Conservation (phyloP, 2,113 vertebrate genomes). For the Phyllostomus hastatus region DNA sequence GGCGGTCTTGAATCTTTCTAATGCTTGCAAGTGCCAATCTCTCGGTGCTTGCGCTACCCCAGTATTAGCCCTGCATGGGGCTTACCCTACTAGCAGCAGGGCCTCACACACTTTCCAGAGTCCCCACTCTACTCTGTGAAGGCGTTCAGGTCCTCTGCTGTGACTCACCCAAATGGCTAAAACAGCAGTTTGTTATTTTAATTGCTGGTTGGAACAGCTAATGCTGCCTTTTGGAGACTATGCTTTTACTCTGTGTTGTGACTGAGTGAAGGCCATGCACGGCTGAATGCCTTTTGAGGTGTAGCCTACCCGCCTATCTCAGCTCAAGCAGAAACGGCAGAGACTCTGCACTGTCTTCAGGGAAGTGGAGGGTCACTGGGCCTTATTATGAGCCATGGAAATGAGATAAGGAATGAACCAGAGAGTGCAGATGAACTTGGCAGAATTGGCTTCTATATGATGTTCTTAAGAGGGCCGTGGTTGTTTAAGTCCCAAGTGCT, state of each 20-base stretch:
- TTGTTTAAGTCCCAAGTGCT: neutral
- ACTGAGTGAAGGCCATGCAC: conserved; percentile 29
- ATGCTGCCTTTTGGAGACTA: conserved; percentile 45
- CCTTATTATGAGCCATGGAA: neutral
- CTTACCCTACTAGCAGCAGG: neutral
- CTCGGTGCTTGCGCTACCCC: neutral
- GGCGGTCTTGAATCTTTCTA: neutral
- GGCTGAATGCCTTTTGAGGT: neutral
- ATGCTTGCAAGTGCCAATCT: neutral
- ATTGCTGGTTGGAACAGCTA: conserved; percentile 65
- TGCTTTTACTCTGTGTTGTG: conserved; percentile 64
- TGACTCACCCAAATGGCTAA: conserved; percentile 74
- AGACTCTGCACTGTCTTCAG: neutral
- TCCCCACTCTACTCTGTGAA: neutral
- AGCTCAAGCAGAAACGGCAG: neutral
- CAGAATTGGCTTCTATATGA: neutral
- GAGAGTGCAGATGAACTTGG: neutral
- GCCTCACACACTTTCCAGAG: neutral
- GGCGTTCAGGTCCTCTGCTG: conserved; percentile 40
- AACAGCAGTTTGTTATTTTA: conserved; percentile 65
- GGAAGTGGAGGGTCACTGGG: neutral
- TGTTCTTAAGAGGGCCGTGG: neutral
- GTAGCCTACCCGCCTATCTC: neutral
- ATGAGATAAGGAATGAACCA: neutral
- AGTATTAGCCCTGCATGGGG: neutral